Base-by-base conservation (phyloP, 1,140 invertebrate species). In the Magallana gigas region DNA sequence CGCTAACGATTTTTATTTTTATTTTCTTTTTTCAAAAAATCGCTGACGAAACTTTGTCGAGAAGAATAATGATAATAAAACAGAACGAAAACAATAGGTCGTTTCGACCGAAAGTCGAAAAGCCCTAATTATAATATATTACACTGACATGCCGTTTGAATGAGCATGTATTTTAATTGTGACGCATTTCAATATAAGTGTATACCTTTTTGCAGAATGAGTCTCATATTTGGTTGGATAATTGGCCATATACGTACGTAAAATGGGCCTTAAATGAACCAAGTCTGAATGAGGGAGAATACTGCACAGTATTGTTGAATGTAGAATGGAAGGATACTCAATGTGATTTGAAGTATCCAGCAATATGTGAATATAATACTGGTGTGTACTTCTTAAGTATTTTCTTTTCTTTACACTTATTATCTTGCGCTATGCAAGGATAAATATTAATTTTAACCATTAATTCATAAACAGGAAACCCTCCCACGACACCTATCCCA, bases 271-370 rank as follows among this genome's bases (percentile, higher is more conserved):
- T 23, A 1, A 76, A 36, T 29, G 68, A 76, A 76, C 23, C 68
- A 8, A 76, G 68, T 29, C 1, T 76, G 29, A 76, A 76, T 11
- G 23, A 8, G 12, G 68, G 68, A 11, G 68, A 76, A 23, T 14
- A 76, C 14, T 76, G 68, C 36, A 76, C 68, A 11, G 68, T 76
- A 23, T 29, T 76, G 23, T 23, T 76, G 23, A 76, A 76, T 29
- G 14, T 11, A 29, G 68, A 76, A 29, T 76, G 68, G 68, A 76
- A 76, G 23, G 68, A 76, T 23, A 29, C 68, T 4, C 9, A 29
- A 29, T 76, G 68, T 76, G 68, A 76, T 29, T 29, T 76, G 9
- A 76, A 36, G 68, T 76, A 76, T 29, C 18, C 68, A 29, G 68
- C 68, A 0, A 76, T 76, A 8, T 76, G 68, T 12, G 11, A 76